Percentiles rank a stretch among this genome's conserved stretches.
Conservation (phyloP, 2,113 vertebrate genomes). For the Lutjanus erythropterus region DNA sequence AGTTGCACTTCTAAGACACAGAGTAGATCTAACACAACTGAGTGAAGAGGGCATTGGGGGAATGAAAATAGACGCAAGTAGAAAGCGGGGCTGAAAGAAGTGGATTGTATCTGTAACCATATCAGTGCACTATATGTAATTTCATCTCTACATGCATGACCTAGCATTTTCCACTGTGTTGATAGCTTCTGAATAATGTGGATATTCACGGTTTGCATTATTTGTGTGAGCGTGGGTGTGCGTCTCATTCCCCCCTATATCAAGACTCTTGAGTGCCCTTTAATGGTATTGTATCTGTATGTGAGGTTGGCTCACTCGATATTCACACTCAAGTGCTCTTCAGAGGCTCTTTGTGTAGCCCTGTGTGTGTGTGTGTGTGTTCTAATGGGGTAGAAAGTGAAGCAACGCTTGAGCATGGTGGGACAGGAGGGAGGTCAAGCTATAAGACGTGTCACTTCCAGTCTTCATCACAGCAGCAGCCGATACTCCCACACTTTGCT, state of each 20-base stretch:
- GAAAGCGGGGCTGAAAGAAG: background rate
- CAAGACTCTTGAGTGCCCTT: slow-evolving; percentile 40
- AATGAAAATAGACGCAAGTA: slow-evolving; percentile 8
- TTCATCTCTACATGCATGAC: slow-evolving; percentile 54
- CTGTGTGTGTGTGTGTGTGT: slow-evolving; percentile 21
- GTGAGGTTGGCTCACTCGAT: slow-evolving; percentile 42
- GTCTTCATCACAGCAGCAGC: slow-evolving; percentile 70
- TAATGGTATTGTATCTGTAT: slow-evolving; percentile 61
- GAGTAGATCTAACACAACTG: background rate
- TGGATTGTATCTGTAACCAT: slow-evolving; percentile 18
- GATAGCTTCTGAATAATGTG: slow-evolving; percentile 32
- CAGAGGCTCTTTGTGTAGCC: slow-evolving; percentile 22
- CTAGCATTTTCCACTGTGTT: slow-evolving; percentile 30
- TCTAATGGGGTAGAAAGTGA: slow-evolving; percentile 65
- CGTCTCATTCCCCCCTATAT: slow-evolving; percentile 18
- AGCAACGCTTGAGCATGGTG: slow-evolving; percentile 59
- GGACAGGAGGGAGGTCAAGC: slow-evolving; percentile 69
- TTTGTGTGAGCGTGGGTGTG: slow-evolving; percentile 27
- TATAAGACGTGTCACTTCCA: slow-evolving; percentile 74
- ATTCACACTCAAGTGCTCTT: slow-evolving; percentile 47
- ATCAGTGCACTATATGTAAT: slow-evolving; percentile 38
- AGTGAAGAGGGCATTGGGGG: background rate
- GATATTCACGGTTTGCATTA: slow-evolving; percentile 52
- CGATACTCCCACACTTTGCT: slow-evolving; percentile 51
- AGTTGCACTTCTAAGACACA: background rate